phyloP scores from a whole-genome alignment of 2,797 vertebrate genomes.

The Luscinia luscinia region DNA sequence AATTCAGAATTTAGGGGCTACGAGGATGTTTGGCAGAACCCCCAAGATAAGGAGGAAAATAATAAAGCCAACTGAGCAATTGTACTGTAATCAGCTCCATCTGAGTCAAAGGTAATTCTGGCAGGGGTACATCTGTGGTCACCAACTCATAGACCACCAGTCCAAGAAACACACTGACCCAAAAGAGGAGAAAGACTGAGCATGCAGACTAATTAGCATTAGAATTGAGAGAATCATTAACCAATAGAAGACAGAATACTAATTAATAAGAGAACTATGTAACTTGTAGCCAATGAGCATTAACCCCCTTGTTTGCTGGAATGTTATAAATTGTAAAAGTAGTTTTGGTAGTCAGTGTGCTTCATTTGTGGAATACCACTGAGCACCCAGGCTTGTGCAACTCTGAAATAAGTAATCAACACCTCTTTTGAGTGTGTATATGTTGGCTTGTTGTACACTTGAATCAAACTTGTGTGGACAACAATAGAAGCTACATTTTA shows the following conservation, averaged over 20 bases:
- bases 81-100: background rate
- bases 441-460: background rate
- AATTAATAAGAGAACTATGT: background rate
- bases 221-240: background rate
- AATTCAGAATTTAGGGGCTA: background rate
- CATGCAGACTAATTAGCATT: background rate
- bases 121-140: background rate
- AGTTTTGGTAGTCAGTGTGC: background rate
- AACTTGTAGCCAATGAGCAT: background rate
- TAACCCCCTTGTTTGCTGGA: background rate
- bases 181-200: background rate
- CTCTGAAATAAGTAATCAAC: background rate
- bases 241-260: background rate
- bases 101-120: background rate
- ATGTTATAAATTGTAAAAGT: background rate
- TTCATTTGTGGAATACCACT: background rate
- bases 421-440: fast-evolving
- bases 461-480: background rate
- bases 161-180: background rate
- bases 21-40: background rate
- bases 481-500: background rate
- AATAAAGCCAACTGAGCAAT: background rate
- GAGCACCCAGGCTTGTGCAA: background rate
- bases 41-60: background rate
- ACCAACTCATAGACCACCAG: background rate